A percentile compares a stretch with the other conserved stretches of the same genome.
Evolutionary conservation across 2,797 vertebrate species (phyloP).

Genomic region (Rhadinocentrus ornatus): DNA sequence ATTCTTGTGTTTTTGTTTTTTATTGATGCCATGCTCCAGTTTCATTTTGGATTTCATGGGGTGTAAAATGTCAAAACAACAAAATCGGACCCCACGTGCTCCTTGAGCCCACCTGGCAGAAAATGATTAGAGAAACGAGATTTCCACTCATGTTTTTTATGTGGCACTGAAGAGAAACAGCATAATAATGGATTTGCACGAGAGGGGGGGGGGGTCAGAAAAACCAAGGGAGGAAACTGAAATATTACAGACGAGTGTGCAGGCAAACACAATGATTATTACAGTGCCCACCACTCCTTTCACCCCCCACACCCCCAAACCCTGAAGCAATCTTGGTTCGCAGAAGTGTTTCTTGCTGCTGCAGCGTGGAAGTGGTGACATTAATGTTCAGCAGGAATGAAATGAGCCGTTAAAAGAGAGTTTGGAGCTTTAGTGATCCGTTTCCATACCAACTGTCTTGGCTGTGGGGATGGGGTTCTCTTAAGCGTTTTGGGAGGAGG

Average conservation of each 20-base stretch:
- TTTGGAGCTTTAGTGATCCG: slow-evolving; percentile 72
- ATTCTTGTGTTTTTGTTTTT: slow-evolving; percentile 19
- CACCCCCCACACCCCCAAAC: slow-evolving; percentile 36
- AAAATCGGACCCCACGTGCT: slow-evolving; percentile 27
- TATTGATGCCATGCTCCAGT: slow-evolving; percentile 38
- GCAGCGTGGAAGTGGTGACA: slow-evolving; percentile 46
- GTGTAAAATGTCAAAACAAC: slow-evolving; percentile 39
- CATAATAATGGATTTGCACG: slow-evolving; percentile 32
- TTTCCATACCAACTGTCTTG: slow-evolving; percentile 80
- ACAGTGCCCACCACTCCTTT: slow-evolving; percentile 37
- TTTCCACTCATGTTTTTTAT: slow-evolving; percentile 31
- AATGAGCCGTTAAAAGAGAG: slow-evolving; percentile 73
- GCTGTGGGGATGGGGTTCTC: slow-evolving; percentile 59
- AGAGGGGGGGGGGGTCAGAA: slow-evolving; percentile 41
- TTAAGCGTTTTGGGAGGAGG: slow-evolving; percentile 26
- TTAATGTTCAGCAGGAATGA: slow-evolving; percentile 60
- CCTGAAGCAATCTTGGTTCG: slow-evolving; percentile 51
- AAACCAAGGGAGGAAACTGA: slow-evolving; percentile 50
- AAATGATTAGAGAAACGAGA: slow-evolving; percentile 32
- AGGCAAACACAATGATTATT: slow-evolving; percentile 53
- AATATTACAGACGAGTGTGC: slow-evolving; percentile 53
- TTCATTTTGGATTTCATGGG: slow-evolving; percentile 48
- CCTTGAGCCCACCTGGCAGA: slow-evolving; percentile 10
- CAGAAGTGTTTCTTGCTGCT: slow-evolving; percentile 43
- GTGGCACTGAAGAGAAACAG: slow-evolving; percentile 18